A percentile compares a stretch with the other conserved stretches of the same genome.
phyloP scores from a whole-genome alignment of 2,888 invertebrate genomes.

The Cheiracanthium punctorium region DNA sequence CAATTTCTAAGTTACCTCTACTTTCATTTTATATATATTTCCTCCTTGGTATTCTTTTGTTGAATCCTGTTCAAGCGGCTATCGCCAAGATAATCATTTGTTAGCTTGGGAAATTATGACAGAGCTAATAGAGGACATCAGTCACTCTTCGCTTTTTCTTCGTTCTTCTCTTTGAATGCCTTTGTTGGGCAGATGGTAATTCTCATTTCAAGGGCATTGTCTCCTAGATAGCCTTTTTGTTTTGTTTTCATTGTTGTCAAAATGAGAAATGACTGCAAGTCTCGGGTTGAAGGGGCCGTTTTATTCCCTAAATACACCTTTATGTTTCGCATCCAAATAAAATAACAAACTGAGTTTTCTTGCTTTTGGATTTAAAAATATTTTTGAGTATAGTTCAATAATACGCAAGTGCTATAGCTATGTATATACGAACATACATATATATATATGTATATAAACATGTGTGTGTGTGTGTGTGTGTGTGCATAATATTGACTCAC shows the following conservation, averaged over 20 bases:
- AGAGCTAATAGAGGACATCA: constrained; percentile 56
- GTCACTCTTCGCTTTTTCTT: constrained; percentile 47
- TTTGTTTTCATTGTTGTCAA: neutral
- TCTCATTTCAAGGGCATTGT: constrained; percentile 41
- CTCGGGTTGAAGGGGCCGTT: neutral
- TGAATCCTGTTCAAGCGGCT: constrained; percentile 41
- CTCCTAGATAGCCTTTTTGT: constrained; percentile 1
- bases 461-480: no score
- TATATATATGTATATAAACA: no score
- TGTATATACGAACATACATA: no score
- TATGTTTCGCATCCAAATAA: no score
- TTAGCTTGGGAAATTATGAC: constrained; percentile 61
- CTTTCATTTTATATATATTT: neutral
- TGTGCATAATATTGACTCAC: no score
- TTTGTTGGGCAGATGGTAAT: constrained; percentile 56
- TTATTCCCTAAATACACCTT: neutral
- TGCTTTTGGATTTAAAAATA: no score
- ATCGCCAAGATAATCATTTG: constrained; percentile 51
- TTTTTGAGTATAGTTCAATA: no score
- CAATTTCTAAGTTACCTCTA: constrained; percentile 23
- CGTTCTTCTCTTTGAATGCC: constrained; percentile 46
- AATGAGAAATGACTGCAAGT: neutral
- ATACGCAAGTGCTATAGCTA: no score
- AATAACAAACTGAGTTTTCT: no score
- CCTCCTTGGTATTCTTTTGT: constrained; percentile 9